A percentile compares a stretch with the other conserved stretches of the same genome.
Evolutionary conservation across 2,113 vertebrate genomes (phyloP).

Genomic region (Grantiella picta): DNA sequence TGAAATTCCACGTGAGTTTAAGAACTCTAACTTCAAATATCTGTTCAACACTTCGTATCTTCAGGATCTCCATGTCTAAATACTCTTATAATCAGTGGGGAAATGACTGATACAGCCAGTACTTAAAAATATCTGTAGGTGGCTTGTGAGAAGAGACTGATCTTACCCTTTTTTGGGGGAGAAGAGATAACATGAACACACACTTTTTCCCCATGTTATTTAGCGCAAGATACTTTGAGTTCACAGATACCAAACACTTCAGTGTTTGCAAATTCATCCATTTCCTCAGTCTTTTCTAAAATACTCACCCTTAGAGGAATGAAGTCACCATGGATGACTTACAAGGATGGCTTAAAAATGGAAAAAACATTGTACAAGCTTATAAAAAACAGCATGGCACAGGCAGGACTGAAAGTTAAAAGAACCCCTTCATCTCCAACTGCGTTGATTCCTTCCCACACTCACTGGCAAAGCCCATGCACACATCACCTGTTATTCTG

Average conservation of each 20-base stretch:
- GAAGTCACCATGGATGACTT: background rate
- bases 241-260: background rate
- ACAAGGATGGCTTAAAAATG: background rate
- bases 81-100: background rate
- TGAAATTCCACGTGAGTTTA: background rate
- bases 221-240: background rate
- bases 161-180: accelerated
- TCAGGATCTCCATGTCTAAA: background rate
- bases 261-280: background rate
- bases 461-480: background rate
- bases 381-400: background rate
- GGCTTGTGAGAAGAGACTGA: background rate
- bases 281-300: background rate
- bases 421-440: background rate
- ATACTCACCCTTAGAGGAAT: background rate
- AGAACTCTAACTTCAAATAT: background rate
- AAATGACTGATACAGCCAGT: background rate
- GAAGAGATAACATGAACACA: background rate
- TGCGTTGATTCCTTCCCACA: background rate
- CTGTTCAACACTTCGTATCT: background rate
- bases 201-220: background rate
- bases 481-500: background rate
- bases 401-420: background rate
- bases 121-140: background rate
- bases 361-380: background rate